Evolutionary conservation across 2,888 invertebrate species (phyloP).

Genomic region (Drosophila greeni): DNA sequence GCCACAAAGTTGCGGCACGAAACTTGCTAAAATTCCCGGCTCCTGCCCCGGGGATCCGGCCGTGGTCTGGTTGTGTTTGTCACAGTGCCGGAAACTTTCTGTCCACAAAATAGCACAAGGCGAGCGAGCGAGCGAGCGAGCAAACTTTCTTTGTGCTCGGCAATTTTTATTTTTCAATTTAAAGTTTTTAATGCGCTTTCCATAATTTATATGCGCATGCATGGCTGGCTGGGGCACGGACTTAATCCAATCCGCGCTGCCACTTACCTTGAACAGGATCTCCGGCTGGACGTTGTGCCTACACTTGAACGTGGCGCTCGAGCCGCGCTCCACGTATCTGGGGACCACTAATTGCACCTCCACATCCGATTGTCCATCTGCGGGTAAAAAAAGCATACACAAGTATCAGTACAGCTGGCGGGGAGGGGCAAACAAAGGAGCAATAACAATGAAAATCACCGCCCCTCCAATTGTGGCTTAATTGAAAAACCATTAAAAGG

Average conservation of each 20-base stretch:
- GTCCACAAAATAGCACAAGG: conserved; percentile 54
- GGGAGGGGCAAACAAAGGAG: conserved; percentile 6
- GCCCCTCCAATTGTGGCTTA: conserved; percentile 53
- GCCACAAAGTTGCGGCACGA: conserved; percentile 49
- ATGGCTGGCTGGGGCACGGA: conserved; percentile 11
- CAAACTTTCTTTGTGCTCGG: conserved; percentile 39
- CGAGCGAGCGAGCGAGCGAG: conserved; percentile 47
- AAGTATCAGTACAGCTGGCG: conserved; percentile 5
- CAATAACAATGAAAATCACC: conserved; percentile 20
- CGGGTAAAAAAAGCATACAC: conserved; percentile 20
- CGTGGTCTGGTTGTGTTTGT: conserved; percentile 36
- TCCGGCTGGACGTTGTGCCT: conserved; percentile 87
- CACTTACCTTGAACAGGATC: conserved; percentile 87
- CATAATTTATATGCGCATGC: conserved; percentile 40
- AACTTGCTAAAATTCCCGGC: conserved; percentile 34
- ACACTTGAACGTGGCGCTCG: conserved; percentile 86
- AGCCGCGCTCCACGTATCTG: conserved; percentile 86
- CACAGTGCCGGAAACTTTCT: conserved; percentile 38
- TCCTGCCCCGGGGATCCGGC: conserved; percentile 20
- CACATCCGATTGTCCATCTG: conserved; percentile 80
- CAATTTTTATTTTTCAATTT: conserved; percentile 53
- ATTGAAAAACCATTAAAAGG: conserved; percentile 63
- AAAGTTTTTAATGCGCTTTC: conserved; percentile 45
- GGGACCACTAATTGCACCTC: conserved; percentile 84
- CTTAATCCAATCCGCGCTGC: conserved; percentile 17